Base-by-base conservation (phyloP, 2,888 invertebrate species). In the Trissolcus brochymenae region DNA sequence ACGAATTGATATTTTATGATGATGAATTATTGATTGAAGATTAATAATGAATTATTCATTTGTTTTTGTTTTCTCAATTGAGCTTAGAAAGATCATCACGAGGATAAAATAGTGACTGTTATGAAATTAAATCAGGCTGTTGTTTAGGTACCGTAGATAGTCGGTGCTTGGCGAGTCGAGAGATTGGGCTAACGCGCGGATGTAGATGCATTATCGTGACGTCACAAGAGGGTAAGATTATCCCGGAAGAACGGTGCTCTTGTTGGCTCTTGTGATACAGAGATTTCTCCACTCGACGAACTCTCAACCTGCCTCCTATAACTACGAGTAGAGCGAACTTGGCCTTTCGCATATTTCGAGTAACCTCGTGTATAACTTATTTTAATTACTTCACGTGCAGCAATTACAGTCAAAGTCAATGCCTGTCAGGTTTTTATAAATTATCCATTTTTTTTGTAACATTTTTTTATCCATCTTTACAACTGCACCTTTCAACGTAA, bases 171-270 rank as follows among this genome's bases (percentile, higher is more conserved):
- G 25, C 25, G 14, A 41, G 53, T 62, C 14, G 51, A 41, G 50
- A 41, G 17, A 55, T 16, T 56, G 64, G 65, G 59, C 61, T 66
- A 77, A 66, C 53, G 56, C 41, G 55, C 60, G 70, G 74, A 74
- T 74, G 74, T 73, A 50, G 57, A 66, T 60, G 66, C 66, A 78
- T 73, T 78, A 70, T 60, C 61, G 70, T 73, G 77, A 78, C 77
- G 73, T 78, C 66, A 78, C 72, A 68, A 73, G 73, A 71, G 76
- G 64, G 68, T 67, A 76, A 76, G 72, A 77, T 72, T 77, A 77
- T 57, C 49, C 77, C 72, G 68, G 72, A 77, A 77, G 73, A 68
- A 73, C 61, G 65, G 65, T 65, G 65, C 73, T 77, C 77, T 77
- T 72, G 65, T 77, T 70, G 65, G 49, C 77, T 77, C 70, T 73